phyloP scores from a whole-genome alignment of 2,113 vertebrate species.

The Syngnathus typhle region DNA sequence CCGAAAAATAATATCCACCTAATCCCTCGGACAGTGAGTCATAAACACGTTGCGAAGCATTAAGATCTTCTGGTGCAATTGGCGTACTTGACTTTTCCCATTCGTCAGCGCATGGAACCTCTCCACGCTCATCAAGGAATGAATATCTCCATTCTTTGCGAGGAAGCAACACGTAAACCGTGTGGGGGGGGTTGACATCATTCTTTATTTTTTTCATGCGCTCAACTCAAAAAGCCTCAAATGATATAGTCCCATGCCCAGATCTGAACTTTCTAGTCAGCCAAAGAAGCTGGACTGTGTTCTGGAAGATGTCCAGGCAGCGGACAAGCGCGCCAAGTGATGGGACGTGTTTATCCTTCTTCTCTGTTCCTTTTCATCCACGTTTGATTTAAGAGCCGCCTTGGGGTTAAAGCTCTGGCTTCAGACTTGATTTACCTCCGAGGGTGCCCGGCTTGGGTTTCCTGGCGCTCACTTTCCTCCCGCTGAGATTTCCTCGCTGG shows the following conservation, averaged over 20 bases:
- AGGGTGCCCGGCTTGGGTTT: conserved; percentile 16
- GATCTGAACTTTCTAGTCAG: conserved; percentile 36
- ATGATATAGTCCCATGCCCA: conserved; percentile 51
- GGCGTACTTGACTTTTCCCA: conserved; percentile 24
- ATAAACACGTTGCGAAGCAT: conserved; percentile 40
- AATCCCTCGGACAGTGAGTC: conserved; percentile 40
- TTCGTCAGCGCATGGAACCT: conserved; percentile 43
- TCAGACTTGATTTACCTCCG: conserved; percentile 25
- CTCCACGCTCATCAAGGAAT: conserved; percentile 27
- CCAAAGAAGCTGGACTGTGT: conserved; percentile 38
- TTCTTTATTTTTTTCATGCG: conserved; percentile 47
- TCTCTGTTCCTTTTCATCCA: conserved; percentile 31
- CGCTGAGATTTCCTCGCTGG: conserved; percentile 12
- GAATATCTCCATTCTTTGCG: conserved; percentile 32
- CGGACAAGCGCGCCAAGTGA: conserved; percentile 42
- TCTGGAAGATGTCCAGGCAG: conserved; percentile 53
- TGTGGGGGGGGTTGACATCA: conserved; percentile 33
- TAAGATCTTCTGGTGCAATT: conserved; percentile 33
- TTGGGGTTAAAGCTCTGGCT: conserved; percentile 24
- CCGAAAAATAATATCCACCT: conserved; percentile 19
- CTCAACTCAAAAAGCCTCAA: conserved; percentile 27
- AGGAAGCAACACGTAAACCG: background rate
- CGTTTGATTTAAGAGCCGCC: conserved; percentile 43
- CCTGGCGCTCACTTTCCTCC: background rate
- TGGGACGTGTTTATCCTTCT: conserved; percentile 51